Base-by-base conservation (phyloP, 1,140 invertebrate genomes). In the Luehdorfia chinensis region DNA sequence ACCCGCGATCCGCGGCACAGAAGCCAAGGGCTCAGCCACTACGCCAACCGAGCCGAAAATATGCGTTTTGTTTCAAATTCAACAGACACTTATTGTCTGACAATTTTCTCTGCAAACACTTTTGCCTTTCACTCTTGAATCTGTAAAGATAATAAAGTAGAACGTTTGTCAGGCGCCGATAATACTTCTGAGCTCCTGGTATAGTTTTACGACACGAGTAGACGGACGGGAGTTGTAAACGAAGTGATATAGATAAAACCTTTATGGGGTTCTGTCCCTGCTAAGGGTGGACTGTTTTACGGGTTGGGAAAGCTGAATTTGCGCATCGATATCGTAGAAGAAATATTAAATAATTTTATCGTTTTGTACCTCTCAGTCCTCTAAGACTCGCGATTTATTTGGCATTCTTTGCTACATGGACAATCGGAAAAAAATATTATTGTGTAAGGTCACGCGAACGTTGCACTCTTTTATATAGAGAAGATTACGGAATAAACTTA, bases 161-260 rank as follows among this genome's bases (percentile, higher is more conserved):
- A n/a, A 1, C 13, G 7, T 3, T 12, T 21, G 36, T 5, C 7
- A 25, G 25, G 21, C 21, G 19, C 5, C 25, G 19, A 15, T 30
- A 28, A 5, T 1, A 12, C 9, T 13, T 1, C 5, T 12, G 9
- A 31, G 5, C 8, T 1, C 12, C 18, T 30, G 34, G n/a, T 15
- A 37, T 43, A 43, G 23, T 28, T 43, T 43, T 43, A 43, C 39
- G 39, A 30, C 25, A 8, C 11, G 12, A 11, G 36, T 21, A 16
- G 15, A 14, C 25, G 25, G 14, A 27, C 27, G 39, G 27, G 30
- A 15, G 25, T 18, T 30, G 39, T 43, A 43, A 30, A 43, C 39
- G 39, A 7, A 43, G 39, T 23, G 12, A 41, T 41, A 41, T 13
- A 43, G 39, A 43, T 43, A 43, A 43, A 43, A 43, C 39, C 23